Conservation (phyloP, 1,140 invertebrate genomes). For the Papilio xuthus region DNA sequence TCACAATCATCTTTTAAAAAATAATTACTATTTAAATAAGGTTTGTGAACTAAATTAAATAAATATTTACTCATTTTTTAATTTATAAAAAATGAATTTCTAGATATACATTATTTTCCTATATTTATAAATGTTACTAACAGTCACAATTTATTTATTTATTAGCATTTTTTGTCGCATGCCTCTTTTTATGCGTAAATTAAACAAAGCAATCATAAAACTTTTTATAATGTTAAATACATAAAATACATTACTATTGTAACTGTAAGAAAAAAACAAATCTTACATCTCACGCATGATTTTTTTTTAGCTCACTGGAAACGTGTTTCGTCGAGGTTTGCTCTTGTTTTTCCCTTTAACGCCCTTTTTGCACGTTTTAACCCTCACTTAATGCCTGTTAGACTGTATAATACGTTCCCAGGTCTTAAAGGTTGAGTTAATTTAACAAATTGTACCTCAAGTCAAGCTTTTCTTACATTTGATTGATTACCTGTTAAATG, state of each 20-base stretch:
- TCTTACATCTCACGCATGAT: slow-evolving; percentile 5
- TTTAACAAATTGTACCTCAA: slow-evolving; percentile 32
- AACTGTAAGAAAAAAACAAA: background rate
- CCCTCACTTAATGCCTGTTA: slow-evolving; percentile 35
- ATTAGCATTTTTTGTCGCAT: no score
- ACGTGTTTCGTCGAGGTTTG: slow-evolving; percentile 17
- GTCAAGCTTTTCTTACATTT: slow-evolving; percentile 29
- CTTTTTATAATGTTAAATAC: no score
- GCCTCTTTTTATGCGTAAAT: no score
- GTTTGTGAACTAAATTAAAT: no score
- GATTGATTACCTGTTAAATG: slow-evolving; percentile 36
- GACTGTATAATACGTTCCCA: slow-evolving; percentile 37
- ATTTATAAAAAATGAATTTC: no score
- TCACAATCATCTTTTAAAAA: no score
- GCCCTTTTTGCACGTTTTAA: slow-evolving; percentile 35
- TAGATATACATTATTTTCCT: no score
- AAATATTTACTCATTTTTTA: no score
- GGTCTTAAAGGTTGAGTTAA: slow-evolving; percentile 26
- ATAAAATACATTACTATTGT: background rate
- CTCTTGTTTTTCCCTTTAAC: slow-evolving; percentile 30
- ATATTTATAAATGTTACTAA: no score
- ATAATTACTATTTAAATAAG: no score
- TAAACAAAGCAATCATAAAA: no score
- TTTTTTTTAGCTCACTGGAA: slow-evolving; percentile 30
- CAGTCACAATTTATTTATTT: no score